Evolutionary conservation across 2,113 vertebrate genomes (phyloP).

Genomic region (Sapayoa aenigma): DNA sequence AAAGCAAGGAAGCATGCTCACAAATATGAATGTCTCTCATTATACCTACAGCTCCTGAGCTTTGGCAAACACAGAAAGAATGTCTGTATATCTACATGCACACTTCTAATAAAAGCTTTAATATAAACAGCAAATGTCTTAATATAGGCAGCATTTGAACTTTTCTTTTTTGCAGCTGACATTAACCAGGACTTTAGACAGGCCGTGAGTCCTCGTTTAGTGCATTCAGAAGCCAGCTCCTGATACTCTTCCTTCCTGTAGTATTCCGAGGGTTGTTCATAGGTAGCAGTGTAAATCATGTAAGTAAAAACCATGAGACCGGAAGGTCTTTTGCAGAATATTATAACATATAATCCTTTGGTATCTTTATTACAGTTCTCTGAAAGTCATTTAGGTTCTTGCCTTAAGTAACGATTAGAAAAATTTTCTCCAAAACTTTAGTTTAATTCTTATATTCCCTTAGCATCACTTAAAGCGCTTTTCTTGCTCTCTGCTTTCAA

Average conservation of each 20-base stretch:
- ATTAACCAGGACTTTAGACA: not conserved
- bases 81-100: not conserved
- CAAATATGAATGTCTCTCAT: rapidly evolving
- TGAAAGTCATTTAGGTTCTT: not conserved
- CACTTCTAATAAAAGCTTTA: not conserved
- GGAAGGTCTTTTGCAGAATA: not conserved
- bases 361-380: not conserved
- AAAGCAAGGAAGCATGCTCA: not conserved
- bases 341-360: not conserved
- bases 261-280: not conserved
- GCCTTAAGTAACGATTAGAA: not conserved
- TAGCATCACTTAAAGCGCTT: not conserved
- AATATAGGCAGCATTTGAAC: not conserved
- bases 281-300: not conserved
- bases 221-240: not conserved
- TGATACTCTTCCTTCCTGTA: not conserved
- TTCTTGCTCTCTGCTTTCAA: not conserved
- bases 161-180: not conserved
- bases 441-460: not conserved
- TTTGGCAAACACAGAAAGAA: not conserved
- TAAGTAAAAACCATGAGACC: not conserved
- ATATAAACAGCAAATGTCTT: not conserved
- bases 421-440: not conserved
- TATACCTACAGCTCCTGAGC: not conserved
- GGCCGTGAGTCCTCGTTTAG: not conserved